Evolutionary conservation across 2,797 vertebrate species (phyloP).

Genomic region (Falco novaeseelandiae): DNA sequence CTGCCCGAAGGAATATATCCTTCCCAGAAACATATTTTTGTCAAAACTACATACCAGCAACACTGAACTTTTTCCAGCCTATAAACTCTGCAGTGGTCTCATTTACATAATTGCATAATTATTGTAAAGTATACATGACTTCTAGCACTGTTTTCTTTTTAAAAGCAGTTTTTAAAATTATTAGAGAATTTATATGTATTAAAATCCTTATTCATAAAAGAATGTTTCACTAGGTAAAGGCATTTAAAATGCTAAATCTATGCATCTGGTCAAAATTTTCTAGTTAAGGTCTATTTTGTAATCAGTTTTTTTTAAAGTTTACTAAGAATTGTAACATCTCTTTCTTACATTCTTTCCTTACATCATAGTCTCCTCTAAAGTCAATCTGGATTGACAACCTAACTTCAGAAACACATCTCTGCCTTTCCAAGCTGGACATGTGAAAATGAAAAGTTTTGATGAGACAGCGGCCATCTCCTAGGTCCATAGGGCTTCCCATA

Average conservation of each 20-base stretch:
- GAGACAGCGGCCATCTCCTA: background rate
- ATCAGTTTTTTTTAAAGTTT: background rate
- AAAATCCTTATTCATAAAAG: background rate
- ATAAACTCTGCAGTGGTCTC: background rate
- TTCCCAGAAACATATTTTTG: background rate
- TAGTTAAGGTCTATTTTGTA: background rate
- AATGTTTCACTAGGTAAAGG: background rate
- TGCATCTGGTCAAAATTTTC: background rate
- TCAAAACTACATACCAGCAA: background rate
- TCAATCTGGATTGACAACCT: background rate
- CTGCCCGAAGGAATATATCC: background rate
- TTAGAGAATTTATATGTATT: background rate
- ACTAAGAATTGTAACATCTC: background rate
- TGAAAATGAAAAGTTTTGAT: background rate
- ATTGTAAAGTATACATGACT: background rate
- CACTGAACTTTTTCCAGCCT: background rate
- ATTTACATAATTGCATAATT: background rate
- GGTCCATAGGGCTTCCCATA: background rate
- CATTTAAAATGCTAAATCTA: background rate
- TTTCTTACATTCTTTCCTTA: background rate
- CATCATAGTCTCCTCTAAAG: background rate
- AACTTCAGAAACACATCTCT: background rate
- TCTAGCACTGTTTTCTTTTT: background rate
- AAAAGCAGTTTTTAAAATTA: background rate
- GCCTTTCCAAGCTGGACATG: background rate